phyloP scores from a whole-genome alignment of 2,888 invertebrate genomes.

The Amphimallon solstitiale region DNA sequence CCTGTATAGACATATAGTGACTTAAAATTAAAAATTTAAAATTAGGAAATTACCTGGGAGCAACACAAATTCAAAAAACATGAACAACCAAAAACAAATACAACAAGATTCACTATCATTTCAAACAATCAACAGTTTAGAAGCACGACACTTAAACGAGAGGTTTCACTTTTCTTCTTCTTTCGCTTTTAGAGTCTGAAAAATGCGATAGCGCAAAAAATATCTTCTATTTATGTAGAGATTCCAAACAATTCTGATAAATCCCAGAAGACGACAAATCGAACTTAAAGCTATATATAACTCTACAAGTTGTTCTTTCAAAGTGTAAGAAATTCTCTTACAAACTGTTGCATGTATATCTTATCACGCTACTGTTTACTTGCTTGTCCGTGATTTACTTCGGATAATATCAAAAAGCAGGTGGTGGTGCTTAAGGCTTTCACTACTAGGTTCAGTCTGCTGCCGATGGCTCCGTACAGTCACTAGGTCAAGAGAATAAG shows the following conservation, averaged over 20 bases:
- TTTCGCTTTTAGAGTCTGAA: background rate
- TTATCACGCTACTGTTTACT: slow-evolving; percentile 9
- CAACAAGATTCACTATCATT: slow-evolving; percentile 19
- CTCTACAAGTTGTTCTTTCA: no score
- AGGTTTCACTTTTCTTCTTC: slow-evolving; percentile 15
- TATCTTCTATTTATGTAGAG: no score
- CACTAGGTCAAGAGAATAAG: slow-evolving; percentile 40
- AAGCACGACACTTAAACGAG: background rate
- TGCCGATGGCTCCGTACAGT: slow-evolving; percentile 42
- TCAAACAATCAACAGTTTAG: slow-evolving; percentile 2
- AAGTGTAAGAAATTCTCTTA: no score
- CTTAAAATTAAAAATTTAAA: no score
- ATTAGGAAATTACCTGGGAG: slow-evolving; percentile 17
- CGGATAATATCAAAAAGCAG: slow-evolving; percentile 16
- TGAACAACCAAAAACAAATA: slow-evolving; percentile 2
- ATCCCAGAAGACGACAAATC: no score
- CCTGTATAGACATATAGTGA: no score
- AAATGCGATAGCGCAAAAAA: background rate
- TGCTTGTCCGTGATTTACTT: slow-evolving; percentile 6
- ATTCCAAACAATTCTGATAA: no score
- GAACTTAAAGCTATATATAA: background rate
- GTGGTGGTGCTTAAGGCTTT: slow-evolving; percentile 51
- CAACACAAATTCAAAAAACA: slow-evolving; percentile 7
- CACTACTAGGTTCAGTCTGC: slow-evolving; percentile 52
- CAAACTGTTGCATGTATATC: no score